Percentiles rank a stretch among this genome's conserved stretches.
Conservation (phyloP, 2,888 invertebrate species). For the Pemphredon lugubris region DNA sequence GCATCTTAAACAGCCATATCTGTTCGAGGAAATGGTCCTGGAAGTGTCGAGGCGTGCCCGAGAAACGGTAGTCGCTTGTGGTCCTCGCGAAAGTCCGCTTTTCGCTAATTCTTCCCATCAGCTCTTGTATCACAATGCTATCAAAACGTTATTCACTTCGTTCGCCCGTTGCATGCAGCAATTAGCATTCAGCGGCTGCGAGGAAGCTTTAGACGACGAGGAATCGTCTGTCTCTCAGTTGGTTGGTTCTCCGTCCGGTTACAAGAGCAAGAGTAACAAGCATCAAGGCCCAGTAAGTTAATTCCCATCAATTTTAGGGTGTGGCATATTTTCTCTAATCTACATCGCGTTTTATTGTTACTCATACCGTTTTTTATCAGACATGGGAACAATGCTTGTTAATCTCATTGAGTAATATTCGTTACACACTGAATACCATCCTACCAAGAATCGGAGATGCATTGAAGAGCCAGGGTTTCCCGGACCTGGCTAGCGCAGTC, state of each 20-base stretch:
- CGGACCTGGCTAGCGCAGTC: conserved; percentile 82
- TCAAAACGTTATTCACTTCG: conserved; percentile 75
- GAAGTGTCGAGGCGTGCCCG: conserved; percentile 87
- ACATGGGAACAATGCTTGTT: conserved; percentile 91
- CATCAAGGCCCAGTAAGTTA: conserved; percentile 75
- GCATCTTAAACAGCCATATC: conserved; percentile 83
- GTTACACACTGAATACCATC: conserved; percentile 89
- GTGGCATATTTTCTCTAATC: conserved; percentile 11
- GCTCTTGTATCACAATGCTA: conserved; percentile 73
- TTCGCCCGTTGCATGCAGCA: conserved; percentile 86
- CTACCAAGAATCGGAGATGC: conserved; percentile 86
- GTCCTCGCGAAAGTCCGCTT: conserved; percentile 85
- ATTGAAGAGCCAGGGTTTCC: conserved; percentile 88
- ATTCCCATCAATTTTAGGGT: neutral
- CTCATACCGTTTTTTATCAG: conserved; percentile 77
- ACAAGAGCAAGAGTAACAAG: conserved; percentile 74
- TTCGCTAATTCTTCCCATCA: conserved; percentile 82
- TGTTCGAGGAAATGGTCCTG: conserved; percentile 88
- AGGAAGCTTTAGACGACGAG: conserved; percentile 84
- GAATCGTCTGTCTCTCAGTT: conserved; percentile 84
- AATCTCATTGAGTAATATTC: conserved; percentile 94
- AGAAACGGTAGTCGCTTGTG: conserved; percentile 88
- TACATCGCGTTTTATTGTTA: conserved; percentile 38
- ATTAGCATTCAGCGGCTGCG: conserved; percentile 87
- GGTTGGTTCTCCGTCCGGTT: conserved; percentile 84